A percentile compares a stretch with the other conserved stretches of the same genome.
These are phyloP conservation scores for Galeruca laticollis DNA, from an alignment of 2,888 invertebrate species.

Conservation along the genomic window DNA sequence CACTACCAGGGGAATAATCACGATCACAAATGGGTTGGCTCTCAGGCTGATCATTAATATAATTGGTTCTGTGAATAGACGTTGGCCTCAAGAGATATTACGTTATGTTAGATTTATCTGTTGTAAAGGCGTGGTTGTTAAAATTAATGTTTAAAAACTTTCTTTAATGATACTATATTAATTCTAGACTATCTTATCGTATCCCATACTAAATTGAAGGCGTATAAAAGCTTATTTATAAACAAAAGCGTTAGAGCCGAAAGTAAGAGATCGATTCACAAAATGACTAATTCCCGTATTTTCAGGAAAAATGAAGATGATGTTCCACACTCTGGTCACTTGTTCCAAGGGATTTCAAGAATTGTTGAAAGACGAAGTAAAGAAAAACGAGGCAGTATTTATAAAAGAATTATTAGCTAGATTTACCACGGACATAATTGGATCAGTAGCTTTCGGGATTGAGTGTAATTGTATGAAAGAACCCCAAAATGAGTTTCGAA, in stretches of 20 bases:
- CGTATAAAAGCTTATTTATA: too few species aligned
- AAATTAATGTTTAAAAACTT: too few species aligned
- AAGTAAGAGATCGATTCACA: too few species aligned
- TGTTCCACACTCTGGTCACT: slow-evolving; percentile 44
- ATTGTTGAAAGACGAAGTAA: slow-evolving; percentile 15
- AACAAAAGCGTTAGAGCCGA: too few species aligned
- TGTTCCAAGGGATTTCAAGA: slow-evolving; percentile 4
- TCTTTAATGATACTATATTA: too few species aligned
- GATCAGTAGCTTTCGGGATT: slow-evolving; percentile 29
- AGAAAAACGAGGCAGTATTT: slow-evolving; percentile 19
- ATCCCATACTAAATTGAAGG: too few species aligned
- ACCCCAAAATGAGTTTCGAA: slow-evolving; percentile 28
- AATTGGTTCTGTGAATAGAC: too few species aligned
- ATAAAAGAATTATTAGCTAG: slow-evolving; percentile 27
- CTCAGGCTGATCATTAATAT: too few species aligned
- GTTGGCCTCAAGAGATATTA: too few species aligned
- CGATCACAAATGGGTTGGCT: neutral
- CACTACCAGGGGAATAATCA: neutral
- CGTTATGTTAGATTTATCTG: too few species aligned
- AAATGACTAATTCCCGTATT: neutral
- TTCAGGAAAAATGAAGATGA: slow-evolving; percentile 48
- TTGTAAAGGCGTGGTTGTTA: too few species aligned
- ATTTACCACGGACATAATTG: slow-evolving; percentile 26
- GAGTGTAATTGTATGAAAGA: slow-evolving; percentile 35
- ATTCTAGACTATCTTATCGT: too few species aligned